These are phyloP conservation scores for Drosophila pectinifera DNA, from an alignment of 1,140 invertebrate genomes.

Conservation along the genomic window DNA sequence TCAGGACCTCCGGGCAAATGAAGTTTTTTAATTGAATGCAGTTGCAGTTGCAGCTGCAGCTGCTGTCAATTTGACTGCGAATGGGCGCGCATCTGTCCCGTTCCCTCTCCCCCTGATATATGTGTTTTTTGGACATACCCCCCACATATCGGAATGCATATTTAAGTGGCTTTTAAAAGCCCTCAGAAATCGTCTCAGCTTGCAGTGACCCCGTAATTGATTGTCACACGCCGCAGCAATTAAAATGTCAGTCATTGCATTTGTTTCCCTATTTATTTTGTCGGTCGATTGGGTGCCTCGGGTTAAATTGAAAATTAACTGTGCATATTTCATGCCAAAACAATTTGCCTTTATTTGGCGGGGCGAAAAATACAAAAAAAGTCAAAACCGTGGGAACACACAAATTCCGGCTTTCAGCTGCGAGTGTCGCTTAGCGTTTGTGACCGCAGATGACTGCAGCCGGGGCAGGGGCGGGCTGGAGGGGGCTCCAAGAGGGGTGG, in stretches of 20 bases:
- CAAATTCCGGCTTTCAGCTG: slow-evolving; percentile 28
- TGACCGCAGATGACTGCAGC: slow-evolving; percentile 44
- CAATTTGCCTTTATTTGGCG: slow-evolving; percentile 67
- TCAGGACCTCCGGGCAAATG: slow-evolving; percentile 35
- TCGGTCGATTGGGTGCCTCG: slow-evolving; percentile 25
- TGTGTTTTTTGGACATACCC: slow-evolving; percentile 7
- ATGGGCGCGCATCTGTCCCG: slow-evolving; percentile 25
- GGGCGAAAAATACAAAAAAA: slow-evolving; percentile 30
- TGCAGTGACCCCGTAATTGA: slow-evolving; percentile 70
- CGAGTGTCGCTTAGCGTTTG: slow-evolving; percentile 53
- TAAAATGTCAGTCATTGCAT: slow-evolving; percentile 59
- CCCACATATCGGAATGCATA: slow-evolving; percentile 55
- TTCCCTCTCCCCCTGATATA: not conserved
- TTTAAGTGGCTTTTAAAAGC: slow-evolving; percentile 73
- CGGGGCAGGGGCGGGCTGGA: no score
- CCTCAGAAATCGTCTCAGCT: slow-evolving; percentile 45
- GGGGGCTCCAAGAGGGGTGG: not conserved
- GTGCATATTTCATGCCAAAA: slow-evolving; percentile 70
- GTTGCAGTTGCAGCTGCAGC: slow-evolving; percentile 62
- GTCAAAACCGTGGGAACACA: slow-evolving; percentile 3
- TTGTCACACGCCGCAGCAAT: slow-evolving; percentile 74
- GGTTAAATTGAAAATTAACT: slow-evolving; percentile 68
- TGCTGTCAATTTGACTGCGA: slow-evolving; percentile 60
- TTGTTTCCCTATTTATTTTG: slow-evolving; percentile 37
- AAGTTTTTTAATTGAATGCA: slow-evolving; percentile 67